Evolutionary conservation across 92 coral and sea anemone species (phyloP), one percentile per base, ranked within the genome.

Genomic region (Blastomussa wellsi): DNA sequence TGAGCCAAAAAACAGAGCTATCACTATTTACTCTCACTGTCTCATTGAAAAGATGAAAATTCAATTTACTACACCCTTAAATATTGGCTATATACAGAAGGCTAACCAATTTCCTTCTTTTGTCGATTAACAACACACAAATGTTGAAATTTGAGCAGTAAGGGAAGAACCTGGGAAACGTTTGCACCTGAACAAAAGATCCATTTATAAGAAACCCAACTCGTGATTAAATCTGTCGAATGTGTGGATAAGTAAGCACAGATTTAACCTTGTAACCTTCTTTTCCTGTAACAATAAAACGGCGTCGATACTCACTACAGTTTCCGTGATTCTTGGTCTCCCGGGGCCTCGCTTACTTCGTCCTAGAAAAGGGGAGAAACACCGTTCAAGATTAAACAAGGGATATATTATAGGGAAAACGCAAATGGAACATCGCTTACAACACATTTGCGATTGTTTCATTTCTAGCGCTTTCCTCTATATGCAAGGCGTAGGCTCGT

Each of bases 331-430:
- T 77, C 93, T 92, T 65, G 95, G 91, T 88, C 92, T 85, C 53
- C 93, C 91, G 60, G 93, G 91, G 60, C 93, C 95, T 60, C 88
- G 87, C 74, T 89, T 94, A 26, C 90, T 78, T 92, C 93, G 92
- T 90, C 92, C 98, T 94, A 72, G 35, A 67, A 79, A 37, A 71
- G 13, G 17, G 24, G 37, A 68, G 78, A 86, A 76, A 81, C 44
- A 13, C 39, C 62, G 65, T 24, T 29, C n/a, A 38, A 26, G 12
- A 74, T 17, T 36, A 62, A 37, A 51, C 49, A 57, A n/a, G 65
- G n/a, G 28, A 36, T 35, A 70, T 62, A 70, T 37, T 20, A 37
- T 32, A 37, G 24, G 62, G 32, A 39, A 59, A 57, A 41, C 49
- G 28, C 64, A 36, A 29, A 42, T 11, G 72, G 62, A 57, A 73